Conservation (phyloP, 2,113 vertebrate genomes). For the Tretioscincus oriximinensis region DNA sequence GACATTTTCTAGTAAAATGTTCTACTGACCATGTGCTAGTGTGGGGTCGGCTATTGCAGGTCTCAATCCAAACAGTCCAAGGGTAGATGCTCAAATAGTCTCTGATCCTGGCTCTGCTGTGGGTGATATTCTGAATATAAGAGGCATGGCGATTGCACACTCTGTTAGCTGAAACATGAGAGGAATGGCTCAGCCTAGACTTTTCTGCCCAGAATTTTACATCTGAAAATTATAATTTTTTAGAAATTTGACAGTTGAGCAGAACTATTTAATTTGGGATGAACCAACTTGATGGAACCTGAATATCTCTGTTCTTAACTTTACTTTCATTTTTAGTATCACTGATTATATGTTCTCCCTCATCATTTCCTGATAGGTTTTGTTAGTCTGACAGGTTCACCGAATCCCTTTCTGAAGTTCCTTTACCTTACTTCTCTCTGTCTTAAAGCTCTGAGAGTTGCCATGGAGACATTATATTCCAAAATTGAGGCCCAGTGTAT, state of each 20-base stretch:
- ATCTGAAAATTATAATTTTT: background rate
- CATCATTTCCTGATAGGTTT: background rate
- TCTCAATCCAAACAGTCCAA: too few relatives aligned
- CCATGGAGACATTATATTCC: slow-evolving; percentile 3
- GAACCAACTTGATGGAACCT: background rate
- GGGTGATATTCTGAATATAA: too few relatives aligned
- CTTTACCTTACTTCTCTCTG: background rate
- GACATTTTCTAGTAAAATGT: too few relatives aligned
- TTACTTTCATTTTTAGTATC: background rate
- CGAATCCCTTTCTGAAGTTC: background rate
- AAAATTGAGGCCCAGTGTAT: background rate
- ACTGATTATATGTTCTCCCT: background rate
- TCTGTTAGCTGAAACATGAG: too few relatives aligned
- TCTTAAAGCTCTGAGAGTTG: background rate
- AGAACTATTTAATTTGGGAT: background rate
- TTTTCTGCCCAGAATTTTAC: background rate
- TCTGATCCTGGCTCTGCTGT: too few relatives aligned
- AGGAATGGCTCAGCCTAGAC: background rate
- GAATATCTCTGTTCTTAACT: background rate
- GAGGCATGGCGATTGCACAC: too few relatives aligned
- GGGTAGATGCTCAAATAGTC: too few relatives aligned
- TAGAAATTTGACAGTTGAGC: background rate
- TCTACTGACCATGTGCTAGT: too few relatives aligned
- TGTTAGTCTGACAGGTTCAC: background rate
- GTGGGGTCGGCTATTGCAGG: too few relatives aligned